Evolutionary conservation across 2,113 vertebrate genomes (phyloP).

Genomic region (Lipophrys pholis): DNA sequence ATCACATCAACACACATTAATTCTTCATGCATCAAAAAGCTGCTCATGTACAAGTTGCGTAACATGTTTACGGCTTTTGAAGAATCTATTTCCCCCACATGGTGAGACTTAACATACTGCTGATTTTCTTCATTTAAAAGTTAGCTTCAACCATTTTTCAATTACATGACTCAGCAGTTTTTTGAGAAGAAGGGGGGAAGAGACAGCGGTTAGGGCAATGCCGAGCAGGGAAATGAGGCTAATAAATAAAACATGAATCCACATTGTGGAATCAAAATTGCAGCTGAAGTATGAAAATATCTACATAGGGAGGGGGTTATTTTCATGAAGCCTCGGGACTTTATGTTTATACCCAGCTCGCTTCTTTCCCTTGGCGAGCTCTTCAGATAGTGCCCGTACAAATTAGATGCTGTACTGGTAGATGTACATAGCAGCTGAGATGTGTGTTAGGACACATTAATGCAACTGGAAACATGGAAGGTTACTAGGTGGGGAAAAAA

Average conservation of each 20-base stretch:
- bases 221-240: conserved; percentile 40
- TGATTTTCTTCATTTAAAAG: conserved; percentile 57
- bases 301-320: conserved; percentile 5
- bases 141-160: conserved; percentile 38
- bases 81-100: not conserved
- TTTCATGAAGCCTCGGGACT: conserved; percentile 19
- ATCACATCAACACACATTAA: conserved; percentile 17
- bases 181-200: conserved; percentile 6
- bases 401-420: not conserved
- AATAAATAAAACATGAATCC: conserved; percentile 69
- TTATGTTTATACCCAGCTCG: conserved; percentile 26
- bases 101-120: conserved; percentile 31
- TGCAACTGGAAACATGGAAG: too few species aligned
- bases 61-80: conserved; percentile 52
- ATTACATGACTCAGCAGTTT: conserved; percentile 69
- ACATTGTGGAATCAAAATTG: conserved; percentile 35
- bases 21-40: conserved; percentile 25
- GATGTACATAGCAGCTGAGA: not conserved
- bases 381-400: conserved; percentile 7
- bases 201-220: conserved; percentile 48
- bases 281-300: conserved; percentile 48
- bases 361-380: conserved; percentile 17
- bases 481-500: too few species aligned
- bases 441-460: too few species aligned
- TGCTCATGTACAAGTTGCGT: conserved; percentile 37